A percentile compares a stretch with the other conserved stretches of the same genome.
Evolutionary conservation across 1,140 invertebrate species (phyloP).

Genomic region (Diabrotica undecimpunctata): DNA sequence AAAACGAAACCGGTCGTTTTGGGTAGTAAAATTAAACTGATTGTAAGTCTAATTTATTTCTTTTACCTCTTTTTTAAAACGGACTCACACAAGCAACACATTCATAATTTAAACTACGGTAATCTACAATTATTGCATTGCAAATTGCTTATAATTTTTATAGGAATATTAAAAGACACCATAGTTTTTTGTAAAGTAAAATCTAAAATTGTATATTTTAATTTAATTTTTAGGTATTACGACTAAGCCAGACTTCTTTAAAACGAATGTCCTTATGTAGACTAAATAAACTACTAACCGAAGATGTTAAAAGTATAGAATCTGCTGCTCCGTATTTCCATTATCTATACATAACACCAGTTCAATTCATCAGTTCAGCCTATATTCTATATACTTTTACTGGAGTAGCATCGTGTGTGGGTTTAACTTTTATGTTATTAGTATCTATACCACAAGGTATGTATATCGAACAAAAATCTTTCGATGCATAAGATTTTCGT

Average conservation of each 20-base stretch:
- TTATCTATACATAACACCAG: slow-evolving; percentile 73
- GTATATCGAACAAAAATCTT: slow-evolving; percentile 34
- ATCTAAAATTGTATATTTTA: not conserved
- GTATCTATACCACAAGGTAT: slow-evolving; percentile 76
- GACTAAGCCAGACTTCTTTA: slow-evolving; percentile 64
- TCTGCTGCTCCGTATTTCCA: slow-evolving; percentile 63
- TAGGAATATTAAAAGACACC: not conserved
- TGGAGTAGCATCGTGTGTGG: slow-evolving; percentile 68
- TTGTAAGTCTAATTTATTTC: too few relatives aligned
- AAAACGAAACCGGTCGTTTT: too few relatives aligned
- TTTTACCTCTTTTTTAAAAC: too few relatives aligned
- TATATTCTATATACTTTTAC: slow-evolving; percentile 72
- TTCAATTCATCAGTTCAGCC: slow-evolving; percentile 69
- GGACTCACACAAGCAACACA: too few relatives aligned
- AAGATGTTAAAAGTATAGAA: slow-evolving; percentile 74
- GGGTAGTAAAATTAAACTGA: too few relatives aligned
- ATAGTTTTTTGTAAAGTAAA: not conserved
- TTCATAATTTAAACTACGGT: too few relatives aligned
- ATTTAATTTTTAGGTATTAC: slow-evolving; percentile 52
- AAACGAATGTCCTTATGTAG: slow-evolving; percentile 78
- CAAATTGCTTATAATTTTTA: not conserved
- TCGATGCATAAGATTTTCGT: not conserved
- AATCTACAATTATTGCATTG: too few relatives aligned
- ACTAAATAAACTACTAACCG: slow-evolving; percentile 85
- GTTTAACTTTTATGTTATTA: slow-evolving; percentile 70